A percentile compares a stretch with the other conserved stretches of the same genome.
Evolutionary conservation across 2,888 invertebrate species (phyloP).

Genomic region (Agonopterix alstromeriana): DNA sequence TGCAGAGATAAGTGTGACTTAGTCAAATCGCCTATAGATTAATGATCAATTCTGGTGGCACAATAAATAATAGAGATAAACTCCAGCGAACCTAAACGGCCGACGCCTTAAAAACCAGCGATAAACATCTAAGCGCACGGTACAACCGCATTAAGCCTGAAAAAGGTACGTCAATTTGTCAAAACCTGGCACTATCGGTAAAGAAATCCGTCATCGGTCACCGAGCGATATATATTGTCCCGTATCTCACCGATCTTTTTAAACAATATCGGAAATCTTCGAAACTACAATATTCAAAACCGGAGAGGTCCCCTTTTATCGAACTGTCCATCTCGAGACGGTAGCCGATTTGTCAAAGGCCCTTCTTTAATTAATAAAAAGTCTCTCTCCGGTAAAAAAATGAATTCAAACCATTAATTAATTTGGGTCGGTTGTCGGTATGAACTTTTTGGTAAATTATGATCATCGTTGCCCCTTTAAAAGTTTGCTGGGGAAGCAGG

Average conservation of each 20-base stretch:
- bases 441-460: constrained; percentile 56
- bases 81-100: constrained; percentile 7
- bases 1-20: too few species aligned
- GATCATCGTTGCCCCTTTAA: constrained; percentile 41
- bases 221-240: constrained; percentile 49
- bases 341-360: constrained; percentile 74
- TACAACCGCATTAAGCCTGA: constrained; percentile 47
- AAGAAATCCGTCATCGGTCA: constrained; percentile 65
- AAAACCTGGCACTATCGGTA: constrained; percentile 64
- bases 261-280: constrained; percentile 29
- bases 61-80: constrained; percentile 7
- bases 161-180: constrained; percentile 69
- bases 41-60: constrained; percentile 5
- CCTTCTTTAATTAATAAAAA: constrained; percentile 69
- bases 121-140: constrained; percentile 51
- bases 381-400: constrained; percentile 46
- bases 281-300: constrained; percentile 14
- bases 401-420: constrained; percentile 66
- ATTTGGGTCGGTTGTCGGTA: constrained; percentile 45
- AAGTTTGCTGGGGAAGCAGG: constrained; percentile 39
- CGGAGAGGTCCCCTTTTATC: constrained; percentile 43
- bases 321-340: constrained; percentile 58
- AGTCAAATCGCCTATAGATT: constrained; percentile 1
- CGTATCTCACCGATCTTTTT: constrained; percentile 57
- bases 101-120: constrained; percentile 4